A percentile compares a stretch with the other conserved stretches of the same genome.
These are phyloP conservation scores for Macrobrachium nipponense DNA, from an alignment of 1,140 invertebrate genomes.

Conservation along the genomic window DNA sequence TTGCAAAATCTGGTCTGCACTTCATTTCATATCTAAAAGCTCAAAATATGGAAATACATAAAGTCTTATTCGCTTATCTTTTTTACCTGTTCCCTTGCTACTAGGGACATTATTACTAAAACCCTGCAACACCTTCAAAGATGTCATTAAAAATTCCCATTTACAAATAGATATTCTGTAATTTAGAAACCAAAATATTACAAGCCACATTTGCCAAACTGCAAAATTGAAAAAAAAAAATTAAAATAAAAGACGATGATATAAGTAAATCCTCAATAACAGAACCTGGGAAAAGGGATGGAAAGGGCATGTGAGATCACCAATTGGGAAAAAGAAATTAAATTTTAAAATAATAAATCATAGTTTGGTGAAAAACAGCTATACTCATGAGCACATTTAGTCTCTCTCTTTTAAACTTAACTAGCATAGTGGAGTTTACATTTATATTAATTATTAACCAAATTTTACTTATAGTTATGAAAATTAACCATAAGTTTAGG, in stretches of 20 bases:
- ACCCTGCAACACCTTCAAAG: constrained; percentile 33
- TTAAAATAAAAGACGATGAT: constrained; percentile 4
- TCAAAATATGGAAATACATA: constrained; percentile 47
- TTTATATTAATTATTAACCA: not conserved
- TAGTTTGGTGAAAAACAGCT: constrained; percentile 33
- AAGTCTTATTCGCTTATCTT: constrained; percentile 25
- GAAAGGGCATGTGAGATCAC: constrained; percentile 8
- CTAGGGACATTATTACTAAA: constrained; percentile 31
- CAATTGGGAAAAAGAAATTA: constrained; percentile 6
- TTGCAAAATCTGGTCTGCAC: constrained; percentile 46
- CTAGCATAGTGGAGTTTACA: constrained; percentile 38
- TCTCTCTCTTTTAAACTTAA: constrained; percentile 29
- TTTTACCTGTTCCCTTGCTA: constrained; percentile 31
- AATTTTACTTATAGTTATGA: not conserved
- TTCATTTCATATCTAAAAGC: constrained; percentile 41
- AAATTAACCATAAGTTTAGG: too few species aligned
- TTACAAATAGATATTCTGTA: not conserved
- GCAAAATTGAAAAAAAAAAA: not conserved
- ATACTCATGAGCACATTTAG: constrained; percentile 43
- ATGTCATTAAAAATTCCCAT: constrained; percentile 10
- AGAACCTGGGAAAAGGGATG: not conserved
- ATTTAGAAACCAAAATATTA: not conserved
- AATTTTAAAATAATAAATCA: constrained; percentile 13
- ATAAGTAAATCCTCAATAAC: not conserved
- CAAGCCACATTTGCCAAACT: not conserved